Base-by-base conservation (phyloP, 2,797 vertebrate genomes). In the Phrynocephalus vlangalii region DNA sequence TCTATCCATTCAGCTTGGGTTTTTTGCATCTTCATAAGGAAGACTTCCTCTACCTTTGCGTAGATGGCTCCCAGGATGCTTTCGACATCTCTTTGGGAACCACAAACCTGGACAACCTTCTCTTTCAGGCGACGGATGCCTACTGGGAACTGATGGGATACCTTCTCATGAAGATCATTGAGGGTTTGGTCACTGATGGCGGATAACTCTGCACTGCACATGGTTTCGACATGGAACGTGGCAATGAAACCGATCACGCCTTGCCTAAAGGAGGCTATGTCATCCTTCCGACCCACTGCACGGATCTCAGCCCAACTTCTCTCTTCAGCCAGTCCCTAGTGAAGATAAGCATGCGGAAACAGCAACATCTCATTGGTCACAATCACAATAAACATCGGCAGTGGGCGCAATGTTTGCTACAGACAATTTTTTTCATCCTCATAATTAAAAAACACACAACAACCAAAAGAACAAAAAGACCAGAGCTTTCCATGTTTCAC, bases 11-110 rank as follows among this genome's bases (percentile, higher is more conserved):
- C 24, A 9, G 38, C 24, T 6, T 89, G 68, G 28, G 48, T 76
- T 10, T 50, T 24, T 60, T 87, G 44, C 18, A 87, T 30, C n/a
- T 67, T 73, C 9, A 18, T n/a, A 5, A 76, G 8, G 20, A 73
- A 7, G 16, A 26, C 18, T 11, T 66, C 48, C 44, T 83, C 68
- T 3, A 83, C 72, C 63, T 68, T 80, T 6, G 18, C 44, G 11
- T 73, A 81, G 63, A 86, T 48, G 26, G 70, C 71, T 9, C 2
- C 56, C 33, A 73, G 28, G 24, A 81, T 7, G 2, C 75, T 75
- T 30, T 81, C 70, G 22, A 90, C 88, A 15, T 90, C 88, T 56
- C 86, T 44, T 30, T 48, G 44, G 7, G 63, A 73, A n/a, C 88
- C 88, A n/a, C 28, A 79, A n/a, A 90, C 26, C 24, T 22, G 28